Evolutionary conservation across 2,113 vertebrate genomes (phyloP).

Genomic region (Pungitius pungitius): DNA sequence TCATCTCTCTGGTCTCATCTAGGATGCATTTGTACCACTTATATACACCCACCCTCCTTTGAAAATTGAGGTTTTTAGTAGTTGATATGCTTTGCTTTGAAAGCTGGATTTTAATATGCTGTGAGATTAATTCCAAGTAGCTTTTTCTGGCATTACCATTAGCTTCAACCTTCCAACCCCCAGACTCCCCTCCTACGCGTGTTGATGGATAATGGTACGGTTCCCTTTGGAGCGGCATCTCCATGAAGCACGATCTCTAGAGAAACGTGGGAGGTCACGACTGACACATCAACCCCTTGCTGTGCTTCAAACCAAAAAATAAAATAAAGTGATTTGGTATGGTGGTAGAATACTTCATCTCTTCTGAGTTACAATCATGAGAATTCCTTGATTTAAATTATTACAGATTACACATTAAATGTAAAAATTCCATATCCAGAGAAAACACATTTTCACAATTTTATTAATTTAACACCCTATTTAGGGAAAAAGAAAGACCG

Average conservation of each 20-base stretch:
- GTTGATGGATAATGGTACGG: slow-evolving; percentile 71
- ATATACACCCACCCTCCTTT: slow-evolving; percentile 29
- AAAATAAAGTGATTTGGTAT: slow-evolving; percentile 8
- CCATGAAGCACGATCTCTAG: slow-evolving; percentile 62
- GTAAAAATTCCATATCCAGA: neutral
- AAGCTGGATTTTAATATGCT: slow-evolving; percentile 61
- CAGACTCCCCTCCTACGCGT: slow-evolving; percentile 67
- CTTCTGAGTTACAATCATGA: neutral
- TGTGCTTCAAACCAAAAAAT: slow-evolving; percentile 35
- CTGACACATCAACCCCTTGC: slow-evolving; percentile 48
- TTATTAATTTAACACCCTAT: neutral
- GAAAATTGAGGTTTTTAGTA: slow-evolving; percentile 46
- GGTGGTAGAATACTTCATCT: neutral
- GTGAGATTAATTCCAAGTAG: slow-evolving; percentile 70
- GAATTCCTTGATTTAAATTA: neutral
- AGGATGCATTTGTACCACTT: slow-evolving; percentile 7
- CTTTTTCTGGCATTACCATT: slow-evolving; percentile 66
- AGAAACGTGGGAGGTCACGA: slow-evolving; percentile 75
- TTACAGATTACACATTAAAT: neutral
- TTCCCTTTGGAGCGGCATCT: slow-evolving; percentile 64
- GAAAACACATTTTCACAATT: neutral
- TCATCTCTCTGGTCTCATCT: slow-evolving; percentile 6
- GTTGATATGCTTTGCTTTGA: slow-evolving; percentile 61
- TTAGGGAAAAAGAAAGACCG: neutral
- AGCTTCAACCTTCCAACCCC: slow-evolving; percentile 53